Evolutionary conservation across 2,113 vertebrate species (phyloP), one percentile per base, ranked within the genome.

Genomic region (Leptodactylus fuscus): DNA sequence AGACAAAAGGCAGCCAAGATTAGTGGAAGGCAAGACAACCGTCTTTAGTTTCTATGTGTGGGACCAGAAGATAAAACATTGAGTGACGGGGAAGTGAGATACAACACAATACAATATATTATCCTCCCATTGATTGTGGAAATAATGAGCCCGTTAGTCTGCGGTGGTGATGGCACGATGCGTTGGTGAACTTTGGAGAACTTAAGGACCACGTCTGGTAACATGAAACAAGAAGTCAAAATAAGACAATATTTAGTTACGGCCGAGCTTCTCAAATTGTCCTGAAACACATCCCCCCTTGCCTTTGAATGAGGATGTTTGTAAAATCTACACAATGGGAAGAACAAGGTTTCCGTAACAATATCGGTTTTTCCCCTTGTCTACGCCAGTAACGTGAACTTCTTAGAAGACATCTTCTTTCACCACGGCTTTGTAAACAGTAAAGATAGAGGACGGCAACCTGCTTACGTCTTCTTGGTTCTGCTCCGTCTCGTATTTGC

Each of bases 371-470:
- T 96, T 96, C 94, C 96, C 96, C 95, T 96, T 93, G 93, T 95
- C 93, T 91, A 88, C 87, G 91, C 87, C 89, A 81, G 97, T 97
- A 98, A 98, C 81, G 95, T 97, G 97, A 98, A 97, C 97, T 97
- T 93, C 97, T 97, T 97, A 95, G 95, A 98, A 97, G 97, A 98
- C 97, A 96, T 96, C 95, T 96, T 96, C 96, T 98, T 97, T 98
- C 97, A 97, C 93, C 96, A 92, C 92, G 46, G 88, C 91, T 93
- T 93, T 95, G 92, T 92, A 5, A 87, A 82, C 27, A 84, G 93
- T 91, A 94, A 94, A 94, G 90, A 93, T 91, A 92, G 93, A 94
- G 93, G 91, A 95, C 93, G 88, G 90, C 90, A 95, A 95, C 94
- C 94, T 89, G 94, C 27, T 94, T 94, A 91, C 91, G 88, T 91